Conservation (phyloP, 1,140 invertebrate species). For the Atta cephalotes region DNA sequence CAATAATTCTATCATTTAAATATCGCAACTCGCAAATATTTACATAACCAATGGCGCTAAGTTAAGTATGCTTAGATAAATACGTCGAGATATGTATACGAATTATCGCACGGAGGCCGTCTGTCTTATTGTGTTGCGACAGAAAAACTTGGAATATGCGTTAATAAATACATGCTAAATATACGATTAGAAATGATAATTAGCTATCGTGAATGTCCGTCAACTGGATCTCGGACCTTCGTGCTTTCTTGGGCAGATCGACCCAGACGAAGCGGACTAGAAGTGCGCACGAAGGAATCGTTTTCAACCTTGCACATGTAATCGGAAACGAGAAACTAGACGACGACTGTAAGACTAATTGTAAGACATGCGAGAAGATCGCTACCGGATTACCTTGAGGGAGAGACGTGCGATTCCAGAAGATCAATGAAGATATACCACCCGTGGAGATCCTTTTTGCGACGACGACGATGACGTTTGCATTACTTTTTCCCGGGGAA, state of each 20-base stretch:
- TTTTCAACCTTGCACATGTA: constrained; percentile 64
- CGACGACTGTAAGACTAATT: constrained; percentile 32
- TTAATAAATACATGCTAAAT: not conserved
- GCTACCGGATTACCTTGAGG: constrained; percentile 68
- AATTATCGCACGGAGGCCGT: constrained; percentile 16
- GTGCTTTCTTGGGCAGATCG: constrained; percentile 12
- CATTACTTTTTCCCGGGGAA: not conserved
- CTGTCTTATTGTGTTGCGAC: not conserved
- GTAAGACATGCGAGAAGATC: constrained; percentile 43
- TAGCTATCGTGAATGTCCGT: not conserved
- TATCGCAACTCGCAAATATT: constrained; percentile 35
- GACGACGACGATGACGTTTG: not conserved
- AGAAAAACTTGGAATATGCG: not conserved
- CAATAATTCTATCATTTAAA: constrained; percentile 10
- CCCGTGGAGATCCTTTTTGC: not conserved
- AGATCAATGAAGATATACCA: constrained; percentile 45
- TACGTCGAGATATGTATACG: constrained; percentile 13
- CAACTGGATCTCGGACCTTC: not conserved
- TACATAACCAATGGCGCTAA: constrained; percentile 55
- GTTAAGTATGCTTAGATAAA: constrained; percentile 30
- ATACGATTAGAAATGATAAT: constrained; percentile 6
- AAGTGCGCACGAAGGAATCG: constrained; percentile 48
- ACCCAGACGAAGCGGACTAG: not conserved
- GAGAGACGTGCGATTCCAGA: constrained; percentile 8
- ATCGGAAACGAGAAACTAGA: constrained; percentile 73